Conservation (phyloP, 2,888 invertebrate genomes). For the Leucophenga montana region DNA sequence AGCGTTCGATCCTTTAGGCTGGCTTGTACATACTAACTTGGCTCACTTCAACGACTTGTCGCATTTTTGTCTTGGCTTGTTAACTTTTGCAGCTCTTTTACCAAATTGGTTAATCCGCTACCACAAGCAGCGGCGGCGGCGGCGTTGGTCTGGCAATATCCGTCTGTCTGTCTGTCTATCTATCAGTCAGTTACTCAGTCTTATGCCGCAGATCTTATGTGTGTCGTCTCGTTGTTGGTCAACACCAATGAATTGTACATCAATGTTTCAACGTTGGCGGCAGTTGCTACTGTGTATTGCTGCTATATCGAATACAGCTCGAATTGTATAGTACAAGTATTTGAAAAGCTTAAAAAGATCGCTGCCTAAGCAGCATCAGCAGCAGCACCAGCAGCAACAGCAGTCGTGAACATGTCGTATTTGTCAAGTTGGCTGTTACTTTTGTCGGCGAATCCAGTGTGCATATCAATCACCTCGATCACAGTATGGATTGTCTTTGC, state of each 20-base stretch:
- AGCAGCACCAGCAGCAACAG: background rate
- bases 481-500: background rate
- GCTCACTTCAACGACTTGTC: background rate
- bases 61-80: conserved; percentile 46
- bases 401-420: conserved; percentile 53
- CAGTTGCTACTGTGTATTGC: background rate
- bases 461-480: conserved; percentile 57
- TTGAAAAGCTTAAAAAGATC: background rate
- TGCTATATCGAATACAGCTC: no score
- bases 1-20: background rate
- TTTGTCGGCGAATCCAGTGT: conserved; percentile 53
- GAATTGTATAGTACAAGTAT: no score
- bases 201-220: background rate
- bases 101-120: conserved; percentile 57
- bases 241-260: conserved; percentile 24
- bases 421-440: conserved; percentile 59
- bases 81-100: conserved; percentile 38
- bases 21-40: background rate
- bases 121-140: no score
- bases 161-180: no score
- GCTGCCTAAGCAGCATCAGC: background rate
- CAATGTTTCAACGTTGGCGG: background rate
- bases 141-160: no score
- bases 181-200: no score
- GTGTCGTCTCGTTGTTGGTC: conserved; percentile 22